Conservation (phyloP, 2,113 vertebrate genomes). For the Amazona vittata region DNA sequence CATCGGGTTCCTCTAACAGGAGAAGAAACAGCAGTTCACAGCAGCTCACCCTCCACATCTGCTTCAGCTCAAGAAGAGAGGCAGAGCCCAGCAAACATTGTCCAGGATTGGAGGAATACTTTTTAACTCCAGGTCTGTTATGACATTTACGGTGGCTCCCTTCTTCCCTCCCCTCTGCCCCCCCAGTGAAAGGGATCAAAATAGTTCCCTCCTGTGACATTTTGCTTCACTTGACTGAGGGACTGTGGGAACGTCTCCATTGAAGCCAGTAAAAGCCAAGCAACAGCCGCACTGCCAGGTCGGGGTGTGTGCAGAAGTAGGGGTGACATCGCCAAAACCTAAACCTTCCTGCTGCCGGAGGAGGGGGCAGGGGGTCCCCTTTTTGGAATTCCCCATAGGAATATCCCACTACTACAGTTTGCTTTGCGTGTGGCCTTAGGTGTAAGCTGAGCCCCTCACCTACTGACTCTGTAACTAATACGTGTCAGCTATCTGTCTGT, state of each 20-base stretch:
- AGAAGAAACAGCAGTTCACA: background rate
- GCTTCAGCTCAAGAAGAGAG: background rate
- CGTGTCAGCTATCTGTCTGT: background rate
- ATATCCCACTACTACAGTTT: background rate
- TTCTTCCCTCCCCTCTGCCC: conserved; percentile 29
- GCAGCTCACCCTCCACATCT: background rate
- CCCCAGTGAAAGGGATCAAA: conserved; percentile 41
- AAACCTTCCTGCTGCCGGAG: background rate
- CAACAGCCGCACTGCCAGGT: background rate
- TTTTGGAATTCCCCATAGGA: background rate
- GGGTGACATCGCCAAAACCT: background rate
- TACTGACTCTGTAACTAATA: conserved; percentile 19
- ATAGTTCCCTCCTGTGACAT: conserved; percentile 48
- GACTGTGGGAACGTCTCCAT: background rate
- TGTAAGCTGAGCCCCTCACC: conserved; percentile 33
- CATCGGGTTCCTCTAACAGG: background rate
- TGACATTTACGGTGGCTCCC: conserved; percentile 35
- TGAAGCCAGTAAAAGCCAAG: background rate
- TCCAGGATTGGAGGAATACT: background rate
- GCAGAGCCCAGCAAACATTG: background rate
- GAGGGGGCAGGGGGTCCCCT: background rate
- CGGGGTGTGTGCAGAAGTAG: fast-evolving
- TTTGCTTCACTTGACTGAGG: conserved; percentile 1
- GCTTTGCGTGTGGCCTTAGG: background rate
- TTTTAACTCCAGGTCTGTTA: background rate